Conservation (phyloP, 2,113 vertebrate genomes). For the Zosterops lateralis region DNA sequence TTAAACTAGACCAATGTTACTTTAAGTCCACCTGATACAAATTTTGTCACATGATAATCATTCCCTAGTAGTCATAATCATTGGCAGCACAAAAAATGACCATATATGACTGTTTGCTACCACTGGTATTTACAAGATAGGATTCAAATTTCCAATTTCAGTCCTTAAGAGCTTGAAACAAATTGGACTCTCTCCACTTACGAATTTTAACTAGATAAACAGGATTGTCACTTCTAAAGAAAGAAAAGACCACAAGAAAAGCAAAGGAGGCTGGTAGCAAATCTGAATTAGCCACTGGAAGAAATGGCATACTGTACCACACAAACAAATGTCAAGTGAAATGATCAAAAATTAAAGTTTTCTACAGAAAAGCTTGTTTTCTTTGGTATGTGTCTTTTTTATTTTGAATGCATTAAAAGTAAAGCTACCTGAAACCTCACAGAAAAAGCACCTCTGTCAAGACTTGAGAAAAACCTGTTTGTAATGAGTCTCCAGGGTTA, state of each 20-base stretch:
- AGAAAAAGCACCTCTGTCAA: background rate
- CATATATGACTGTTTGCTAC: background rate
- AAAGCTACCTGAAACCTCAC: background rate
- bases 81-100: background rate
- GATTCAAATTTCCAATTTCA: background rate
- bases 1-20: background rate
- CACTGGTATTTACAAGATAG: background rate
- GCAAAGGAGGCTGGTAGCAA: background rate
- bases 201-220: background rate
- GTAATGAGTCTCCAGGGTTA: conserved; percentile 6
- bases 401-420: background rate
- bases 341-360: background rate
- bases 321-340: background rate
- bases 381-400: background rate
- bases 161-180: background rate
- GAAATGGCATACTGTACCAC: background rate
- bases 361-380: background rate
- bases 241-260: background rate
- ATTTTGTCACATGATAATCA: background rate
- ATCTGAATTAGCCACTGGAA: background rate
- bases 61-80: background rate
- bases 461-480: conserved; percentile 20
- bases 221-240: background rate
- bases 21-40: background rate
- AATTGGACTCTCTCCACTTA: background rate